Conservation (phyloP, 2,888 invertebrate species). For the Pegoplata infirma region DNA sequence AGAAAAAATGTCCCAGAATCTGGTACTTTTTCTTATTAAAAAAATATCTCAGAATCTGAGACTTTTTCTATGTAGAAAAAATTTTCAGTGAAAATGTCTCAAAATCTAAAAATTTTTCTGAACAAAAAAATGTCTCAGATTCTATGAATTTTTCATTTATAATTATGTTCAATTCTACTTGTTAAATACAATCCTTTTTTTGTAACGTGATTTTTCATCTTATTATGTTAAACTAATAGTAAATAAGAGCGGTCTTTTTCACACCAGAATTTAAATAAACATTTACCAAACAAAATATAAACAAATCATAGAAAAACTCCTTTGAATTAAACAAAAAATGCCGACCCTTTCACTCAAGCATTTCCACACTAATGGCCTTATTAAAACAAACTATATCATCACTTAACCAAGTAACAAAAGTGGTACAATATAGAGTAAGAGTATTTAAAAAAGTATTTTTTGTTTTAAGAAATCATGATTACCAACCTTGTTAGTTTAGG, state of each 20-base stretch:
- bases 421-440: constrained; percentile 41
- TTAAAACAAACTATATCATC: constrained; percentile 37
- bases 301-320: neutral
- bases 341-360: neutral
- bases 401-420: constrained; percentile 1
- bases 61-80: no score
- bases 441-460: neutral
- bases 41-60: no score
- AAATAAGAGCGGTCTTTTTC: constrained; percentile 44
- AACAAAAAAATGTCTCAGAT: no score
- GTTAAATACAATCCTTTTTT: neutral
- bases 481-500: constrained; percentile 38
- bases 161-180: no score
- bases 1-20: no score
- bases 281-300: neutral
- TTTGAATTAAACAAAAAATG: constrained; percentile 36
- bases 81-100: no score
- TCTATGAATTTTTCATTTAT: no score
- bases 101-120: no score
- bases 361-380: constrained; percentile 32
- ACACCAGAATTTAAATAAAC: constrained; percentile 34
- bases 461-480: constrained; percentile 19
- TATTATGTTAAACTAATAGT: constrained; percentile 47
- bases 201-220: constrained; percentile 38
- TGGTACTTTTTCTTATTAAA: no score